Base-by-base conservation (phyloP, 2,888 invertebrate genomes). In the Scaptomyza caliginosa region DNA sequence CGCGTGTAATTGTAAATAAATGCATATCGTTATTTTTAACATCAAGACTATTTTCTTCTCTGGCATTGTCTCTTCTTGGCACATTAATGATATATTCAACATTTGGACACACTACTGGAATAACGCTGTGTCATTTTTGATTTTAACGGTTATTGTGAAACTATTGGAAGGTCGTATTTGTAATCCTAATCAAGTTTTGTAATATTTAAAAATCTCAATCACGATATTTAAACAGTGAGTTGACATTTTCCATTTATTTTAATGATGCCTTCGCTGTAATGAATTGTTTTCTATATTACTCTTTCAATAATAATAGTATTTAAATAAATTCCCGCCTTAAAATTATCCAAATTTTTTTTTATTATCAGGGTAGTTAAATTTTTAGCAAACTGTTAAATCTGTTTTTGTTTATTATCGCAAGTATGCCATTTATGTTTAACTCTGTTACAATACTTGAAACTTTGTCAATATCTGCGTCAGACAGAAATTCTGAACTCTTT, bases 1-100 rank as follows among this genome's bases (percentile, higher is more conserved):
- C 62, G 74, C 82, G 36, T 71, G 36, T 71, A 76, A 39, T 57
- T 76, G 67, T 74, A 72, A 76, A 76, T 76, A 74, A 74, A 74
- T 67, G 46, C 50, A 74, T 51, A 58, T 68, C 70, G 56, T 62
- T 69, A 74, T 24, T 39, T 63, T 30, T 55, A 64, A 46, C 55
- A 38, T 58, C 30, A 56, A 39, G 38, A 7, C 6, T 26, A 3
- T 28, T 46, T 49, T 32, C 26, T n/a, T 26, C 23, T 39, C 48
- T 42, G 16, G 8, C 2, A 57, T 7, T 17, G 34, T 38, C 40
- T 11, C 34, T 13, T 50, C 7, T 40, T 16, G 10, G 5, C 0
- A 17, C n/a, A 34, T 38, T 74, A 74, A 74, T 74, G 70, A 69
- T 46, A 13, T n/a, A 39, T 60, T 19, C 19, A 23, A 6, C 17